Evolutionary conservation across 2,888 invertebrate species (phyloP).

Genomic region (Drosophila atripex): DNA sequence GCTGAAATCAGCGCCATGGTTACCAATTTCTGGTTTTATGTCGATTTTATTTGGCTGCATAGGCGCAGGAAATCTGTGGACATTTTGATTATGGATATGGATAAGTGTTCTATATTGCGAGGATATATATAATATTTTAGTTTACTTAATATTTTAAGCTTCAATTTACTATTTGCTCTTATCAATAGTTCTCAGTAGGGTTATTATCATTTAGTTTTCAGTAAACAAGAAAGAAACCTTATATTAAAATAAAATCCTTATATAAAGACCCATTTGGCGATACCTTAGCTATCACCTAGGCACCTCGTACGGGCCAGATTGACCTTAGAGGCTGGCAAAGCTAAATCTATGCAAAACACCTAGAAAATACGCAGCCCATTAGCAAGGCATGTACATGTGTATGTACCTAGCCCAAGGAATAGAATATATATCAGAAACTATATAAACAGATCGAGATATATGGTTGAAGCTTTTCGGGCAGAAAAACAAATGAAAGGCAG

Average conservation of each 20-base stretch:
- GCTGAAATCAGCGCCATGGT: slow-evolving; percentile 60
- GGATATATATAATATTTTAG: too few species aligned
- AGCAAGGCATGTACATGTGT: slow-evolving; percentile 2
- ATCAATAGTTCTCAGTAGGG: too few species aligned
- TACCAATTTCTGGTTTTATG: slow-evolving; percentile 57
- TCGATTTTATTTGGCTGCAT: slow-evolving; percentile 38
- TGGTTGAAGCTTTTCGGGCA: slow-evolving; percentile 32
- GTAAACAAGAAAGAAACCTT: background rate
- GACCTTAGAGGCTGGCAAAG: slow-evolving; percentile 41
- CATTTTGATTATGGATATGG: background rate
- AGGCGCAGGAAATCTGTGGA: slow-evolving; percentile 18
- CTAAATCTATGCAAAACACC: slow-evolving; percentile 43
- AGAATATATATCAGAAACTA: slow-evolving; percentile 1
- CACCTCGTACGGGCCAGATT: slow-evolving; percentile 24
- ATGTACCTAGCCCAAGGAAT: background rate
- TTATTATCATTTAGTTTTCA: background rate
- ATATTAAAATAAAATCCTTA: slow-evolving; percentile 7
- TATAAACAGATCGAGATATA: slow-evolving; percentile 34
- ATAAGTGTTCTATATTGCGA: background rate
- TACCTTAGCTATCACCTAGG: slow-evolving; percentile 34
- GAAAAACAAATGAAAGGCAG: slow-evolving; percentile 65
- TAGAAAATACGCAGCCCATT: slow-evolving; percentile 33
- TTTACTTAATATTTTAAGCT: too few species aligned
- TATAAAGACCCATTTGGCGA: slow-evolving; percentile 25
- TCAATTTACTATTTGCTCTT: too few species aligned